A percentile compares a stretch with the other conserved stretches of the same genome.
Evolutionary conservation across 2,888 invertebrate species (phyloP).

Genomic region (Saturnia pavonia): DNA sequence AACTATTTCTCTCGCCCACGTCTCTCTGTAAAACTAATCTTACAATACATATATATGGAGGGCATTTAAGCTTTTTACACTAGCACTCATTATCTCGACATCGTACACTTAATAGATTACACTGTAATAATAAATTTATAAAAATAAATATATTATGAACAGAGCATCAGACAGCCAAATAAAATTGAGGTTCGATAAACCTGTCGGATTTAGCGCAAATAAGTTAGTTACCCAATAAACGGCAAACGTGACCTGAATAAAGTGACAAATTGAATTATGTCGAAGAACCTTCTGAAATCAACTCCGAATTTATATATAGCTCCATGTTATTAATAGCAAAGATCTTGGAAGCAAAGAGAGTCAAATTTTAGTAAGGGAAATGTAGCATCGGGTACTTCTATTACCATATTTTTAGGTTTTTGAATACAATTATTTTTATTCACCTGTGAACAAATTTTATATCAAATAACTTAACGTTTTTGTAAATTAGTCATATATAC

Average conservation of each 20-base stretch:
- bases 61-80: not conserved
- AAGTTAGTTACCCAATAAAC: conserved; percentile 9
- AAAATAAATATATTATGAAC: too few species aligned
- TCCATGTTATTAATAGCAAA: not conserved
- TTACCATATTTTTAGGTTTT: too few species aligned
- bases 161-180: too few species aligned
- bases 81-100: not conserved
- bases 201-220: not conserved
- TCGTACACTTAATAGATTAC: not conserved
- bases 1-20: too few species aligned
- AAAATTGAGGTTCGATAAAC: not conserved
- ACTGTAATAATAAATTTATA: not conserved
- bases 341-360: not conserved
- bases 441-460: too few species aligned
- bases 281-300: not conserved
- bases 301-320: not conserved
- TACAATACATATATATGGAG: too few species aligned
- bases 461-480: too few species aligned
- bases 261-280: not conserved
- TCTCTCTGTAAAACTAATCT: too few species aligned
- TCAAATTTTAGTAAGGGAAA: not conserved
- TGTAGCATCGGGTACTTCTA: too few species aligned
- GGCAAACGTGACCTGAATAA: conserved; percentile 6
- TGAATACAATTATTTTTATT: too few species aligned
- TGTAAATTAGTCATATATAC: too few species aligned